Evolutionary conservation across 2,797 vertebrate species (phyloP).

Genomic region (Melanotaenia pygmaea): DNA sequence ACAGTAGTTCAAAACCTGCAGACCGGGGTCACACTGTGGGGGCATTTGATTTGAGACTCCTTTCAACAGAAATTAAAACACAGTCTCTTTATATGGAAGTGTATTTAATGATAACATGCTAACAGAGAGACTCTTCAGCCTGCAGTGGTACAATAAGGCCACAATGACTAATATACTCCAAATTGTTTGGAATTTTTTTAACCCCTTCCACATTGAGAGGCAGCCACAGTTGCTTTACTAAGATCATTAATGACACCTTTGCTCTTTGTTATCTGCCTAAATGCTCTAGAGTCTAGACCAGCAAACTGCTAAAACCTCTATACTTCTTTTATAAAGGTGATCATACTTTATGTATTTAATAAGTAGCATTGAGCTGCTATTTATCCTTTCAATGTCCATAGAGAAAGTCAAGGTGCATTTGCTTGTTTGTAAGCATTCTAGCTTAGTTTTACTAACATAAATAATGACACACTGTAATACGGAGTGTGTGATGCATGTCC

Average conservation of each 20-base stretch:
- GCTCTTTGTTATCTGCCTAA: too few relatives aligned
- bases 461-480: not conserved
- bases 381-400: too few relatives aligned
- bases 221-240: not conserved
- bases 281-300: too few relatives aligned
- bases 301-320: not conserved
- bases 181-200: not conserved
- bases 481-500: not conserved
- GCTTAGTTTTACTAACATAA: not conserved
- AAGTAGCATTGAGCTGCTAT: too few relatives aligned
- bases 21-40: too few relatives aligned
- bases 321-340: too few relatives aligned
- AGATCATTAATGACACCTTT: not conserved
- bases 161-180: not conserved
- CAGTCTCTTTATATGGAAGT: not conserved
- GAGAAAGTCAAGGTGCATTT: not conserved
- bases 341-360: too few relatives aligned
- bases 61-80: not conserved
- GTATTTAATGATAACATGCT: not conserved
- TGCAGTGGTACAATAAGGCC: too few relatives aligned
- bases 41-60: not conserved
- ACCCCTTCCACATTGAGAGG: not conserved
- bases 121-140: not conserved
- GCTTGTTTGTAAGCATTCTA: not conserved
- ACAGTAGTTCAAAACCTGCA: constrained; percentile 1